Evolutionary conservation across 2,888 invertebrate genomes (phyloP), one percentile per base, ranked within the genome.

Genomic region (Zootermopsis nevadensis): DNA sequence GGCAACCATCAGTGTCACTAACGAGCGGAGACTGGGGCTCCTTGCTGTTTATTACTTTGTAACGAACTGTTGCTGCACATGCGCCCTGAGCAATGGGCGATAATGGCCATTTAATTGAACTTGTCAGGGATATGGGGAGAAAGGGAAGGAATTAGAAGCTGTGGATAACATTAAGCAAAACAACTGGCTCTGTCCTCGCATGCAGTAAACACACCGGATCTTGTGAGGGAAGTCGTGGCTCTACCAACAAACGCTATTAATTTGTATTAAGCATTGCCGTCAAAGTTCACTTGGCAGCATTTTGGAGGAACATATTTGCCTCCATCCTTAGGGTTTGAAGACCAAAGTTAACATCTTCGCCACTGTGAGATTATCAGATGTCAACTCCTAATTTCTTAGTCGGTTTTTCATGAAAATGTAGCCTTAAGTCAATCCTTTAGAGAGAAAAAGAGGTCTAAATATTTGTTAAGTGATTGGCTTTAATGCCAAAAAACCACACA

Each of bases 21-120:
- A 74, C 74, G 74, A 74, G 69, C 69, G 10, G 31, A 24, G 27
- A 7, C 31, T 2, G 19, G 1, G 69, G n/a, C 60, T 60, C 60
- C 60, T 60, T 27, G 60, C 60, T 48, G 19, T 48, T 48, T 48
- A 69, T 31, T 69, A 69, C 66, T 27, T 27, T 66, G 66, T n/a
- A 30, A 66, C 66, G 60, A 60, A 60, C 60, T 60, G 60, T 15
- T 27, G 67, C 22, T 33, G 35, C 72, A 74, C 38, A 74, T 74
- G 74, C n/a, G 74, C 74, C 74, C 74, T 74, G 74, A 42, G 74
- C 74, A 74, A 74, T 74, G 74, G 74, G 74, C 38, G 74, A 74
- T 74, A 74, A 74, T 74, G 74, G 15, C 74, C 74, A 74, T 74
- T 74, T 74, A 74, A 74, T 74, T 74, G 74, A 42, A 33, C 38